Base-by-base conservation (phyloP, 1,140 invertebrate species). In the Drosophila tropicalis region DNA sequence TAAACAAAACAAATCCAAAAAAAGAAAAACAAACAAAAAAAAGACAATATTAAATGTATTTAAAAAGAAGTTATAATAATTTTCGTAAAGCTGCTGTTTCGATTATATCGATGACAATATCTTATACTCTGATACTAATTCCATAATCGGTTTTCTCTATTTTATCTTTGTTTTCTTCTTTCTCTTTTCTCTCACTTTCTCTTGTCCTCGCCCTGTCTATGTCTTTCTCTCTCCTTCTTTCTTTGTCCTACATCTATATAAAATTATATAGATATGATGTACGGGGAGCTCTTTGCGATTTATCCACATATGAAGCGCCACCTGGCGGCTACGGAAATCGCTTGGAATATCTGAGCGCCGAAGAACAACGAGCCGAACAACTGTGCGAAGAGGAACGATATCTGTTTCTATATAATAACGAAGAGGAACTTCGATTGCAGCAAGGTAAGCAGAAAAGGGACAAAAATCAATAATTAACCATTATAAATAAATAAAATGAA, bases 381-480 rank as follows among this genome's bases (percentile, higher is more conserved):
- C 92, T 97, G 15, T 98, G 97, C 92, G 98, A 98, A 91, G 96
- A 97, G 89, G 98, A 99, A 93, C 93, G 98, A 32, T 99, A 98
- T 93, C 92, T 96, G 54, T 97, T 97, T 25, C 93, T 99, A 1
- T 95, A 96, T 82, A 96, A 96, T 69, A 97, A 98, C 93, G 96
- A 97, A 90, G 95, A 96, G 78, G 97, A 98, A 90, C 96, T 97
- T 85, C 94, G 95, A 65, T 94, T 97, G 92, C 96, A 97, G 89
- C 96, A 97, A 95, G 96, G 96, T 96, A 92, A 92, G 76, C 89
- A 62, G 62, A 41, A 13, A 12, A 15, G 2, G n/a, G 22, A n/a
- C 34, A 29, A 55, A 13, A 67, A 5, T 12, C 39, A 9, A 36
- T 44, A 9, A 41, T 61, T 41, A 12, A 51, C 12, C 17, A 12